A percentile compares a stretch with the other conserved stretches of the same genome.
Conservation (phyloP, 2,797 vertebrate species). For the Centropyge bicolor region DNA sequence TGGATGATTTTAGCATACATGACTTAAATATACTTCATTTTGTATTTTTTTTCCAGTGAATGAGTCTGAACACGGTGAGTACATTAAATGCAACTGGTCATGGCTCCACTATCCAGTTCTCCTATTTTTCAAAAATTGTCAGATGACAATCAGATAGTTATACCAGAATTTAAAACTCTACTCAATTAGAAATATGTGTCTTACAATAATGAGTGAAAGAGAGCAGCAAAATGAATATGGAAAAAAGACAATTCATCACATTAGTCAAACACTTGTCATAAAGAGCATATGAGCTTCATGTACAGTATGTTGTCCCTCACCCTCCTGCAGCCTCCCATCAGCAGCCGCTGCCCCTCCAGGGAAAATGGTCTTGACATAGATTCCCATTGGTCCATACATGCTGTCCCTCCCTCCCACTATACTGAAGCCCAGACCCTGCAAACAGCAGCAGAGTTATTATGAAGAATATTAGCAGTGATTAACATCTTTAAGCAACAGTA, state of each 20-base stretch:
- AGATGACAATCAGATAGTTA: not conserved
- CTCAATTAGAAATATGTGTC: not conserved
- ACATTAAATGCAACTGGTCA: not conserved
- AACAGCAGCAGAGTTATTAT: slow-evolving; percentile 3
- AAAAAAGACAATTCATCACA: not conserved
- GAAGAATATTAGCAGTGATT: not conserved
- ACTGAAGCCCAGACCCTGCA: slow-evolving; percentile 94
- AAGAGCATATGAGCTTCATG: not conserved
- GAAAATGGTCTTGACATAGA: slow-evolving; percentile 97
- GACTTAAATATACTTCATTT: no score
- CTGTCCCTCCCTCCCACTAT: slow-evolving; percentile 96
- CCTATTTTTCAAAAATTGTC: no score
- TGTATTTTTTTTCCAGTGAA: no score
- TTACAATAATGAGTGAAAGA: not conserved
- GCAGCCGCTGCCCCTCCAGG: slow-evolving; percentile 93
- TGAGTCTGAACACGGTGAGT: no score
- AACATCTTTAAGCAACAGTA: not conserved
- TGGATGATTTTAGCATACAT: not conserved
- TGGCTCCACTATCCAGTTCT: not conserved
- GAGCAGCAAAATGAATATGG: not conserved
- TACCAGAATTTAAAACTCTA: not conserved
- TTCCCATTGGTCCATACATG: slow-evolving; percentile 95
- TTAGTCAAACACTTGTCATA: not conserved
- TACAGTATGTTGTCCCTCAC: slow-evolving; percentile 70
- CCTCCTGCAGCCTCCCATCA: slow-evolving; percentile 94